A percentile compares a stretch with the other conserved stretches of the same genome.
Conservation (phyloP, 1,140 invertebrate genomes). For the Drosophila sucinea region DNA sequence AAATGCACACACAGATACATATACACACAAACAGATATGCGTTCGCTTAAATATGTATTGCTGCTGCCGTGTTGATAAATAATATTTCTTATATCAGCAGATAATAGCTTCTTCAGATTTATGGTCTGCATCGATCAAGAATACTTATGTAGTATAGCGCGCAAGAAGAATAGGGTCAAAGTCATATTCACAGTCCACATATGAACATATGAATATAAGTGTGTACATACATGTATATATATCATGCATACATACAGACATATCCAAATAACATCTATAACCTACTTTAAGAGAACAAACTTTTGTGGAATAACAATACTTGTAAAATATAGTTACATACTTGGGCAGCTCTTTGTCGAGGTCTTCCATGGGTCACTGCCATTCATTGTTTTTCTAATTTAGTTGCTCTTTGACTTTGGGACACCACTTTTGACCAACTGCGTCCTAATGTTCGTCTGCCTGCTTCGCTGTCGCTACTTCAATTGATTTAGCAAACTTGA, state of each 20-base stretch:
- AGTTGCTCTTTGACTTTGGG: neutral
- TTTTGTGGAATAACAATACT: neutral
- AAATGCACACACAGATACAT: constrained; percentile 12
- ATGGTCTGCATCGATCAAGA: neutral
- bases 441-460: neutral
- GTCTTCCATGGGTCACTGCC: constrained; percentile 2
- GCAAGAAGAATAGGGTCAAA: neutral
- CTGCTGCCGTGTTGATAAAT: neutral
- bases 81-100: neutral
- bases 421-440: neutral
- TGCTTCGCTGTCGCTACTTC: neutral
- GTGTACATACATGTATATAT: neutral
- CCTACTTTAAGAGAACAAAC: neutral
- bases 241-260: constrained; percentile 10
- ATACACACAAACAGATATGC: neutral
- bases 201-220: neutral
- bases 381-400: constrained; percentile 1
- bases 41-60: neutral
- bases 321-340: neutral
- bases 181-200: neutral
- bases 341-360: neutral
- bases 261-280: constrained; percentile 3
- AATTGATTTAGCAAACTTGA: constrained; percentile 13
- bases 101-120: neutral
- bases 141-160: no score